Conservation (phyloP, 2,113 vertebrate species). For the Parotia lawesii region DNA sequence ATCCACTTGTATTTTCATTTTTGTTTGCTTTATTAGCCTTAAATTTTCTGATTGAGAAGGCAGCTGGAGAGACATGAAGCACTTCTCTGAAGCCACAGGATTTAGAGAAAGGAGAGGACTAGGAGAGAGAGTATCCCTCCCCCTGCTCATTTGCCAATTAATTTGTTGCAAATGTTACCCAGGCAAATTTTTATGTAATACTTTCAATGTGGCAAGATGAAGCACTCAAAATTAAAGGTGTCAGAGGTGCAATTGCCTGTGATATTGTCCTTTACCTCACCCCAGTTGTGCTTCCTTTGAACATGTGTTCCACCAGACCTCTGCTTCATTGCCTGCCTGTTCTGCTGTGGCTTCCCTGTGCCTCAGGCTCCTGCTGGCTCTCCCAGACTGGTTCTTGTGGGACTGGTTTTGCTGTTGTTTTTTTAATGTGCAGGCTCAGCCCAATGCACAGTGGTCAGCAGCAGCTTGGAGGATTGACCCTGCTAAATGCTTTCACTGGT, state of each 20-base stretch:
- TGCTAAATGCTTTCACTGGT: neutral
- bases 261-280: neutral
- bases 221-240: neutral
- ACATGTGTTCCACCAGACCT: neutral
- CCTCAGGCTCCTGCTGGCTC: neutral
- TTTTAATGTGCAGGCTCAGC: neutral
- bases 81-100: neutral
- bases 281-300: neutral
- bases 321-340: neutral
- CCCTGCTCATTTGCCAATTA: accelerated
- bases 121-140: neutral
- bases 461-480: neutral
- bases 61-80: neutral
- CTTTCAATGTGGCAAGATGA: neutral
- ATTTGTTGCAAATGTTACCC: neutral
- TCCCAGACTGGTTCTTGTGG: neutral
- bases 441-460: neutral
- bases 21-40: neutral
- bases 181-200: neutral
- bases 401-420: neutral
- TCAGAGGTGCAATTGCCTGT: neutral
- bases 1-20: neutral
- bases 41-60: neutral
- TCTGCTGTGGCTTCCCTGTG: neutral
- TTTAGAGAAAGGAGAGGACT: neutral